Evolutionary conservation across 1,140 invertebrate species (phyloP).

Genomic region (Pantala flavescens): DNA sequence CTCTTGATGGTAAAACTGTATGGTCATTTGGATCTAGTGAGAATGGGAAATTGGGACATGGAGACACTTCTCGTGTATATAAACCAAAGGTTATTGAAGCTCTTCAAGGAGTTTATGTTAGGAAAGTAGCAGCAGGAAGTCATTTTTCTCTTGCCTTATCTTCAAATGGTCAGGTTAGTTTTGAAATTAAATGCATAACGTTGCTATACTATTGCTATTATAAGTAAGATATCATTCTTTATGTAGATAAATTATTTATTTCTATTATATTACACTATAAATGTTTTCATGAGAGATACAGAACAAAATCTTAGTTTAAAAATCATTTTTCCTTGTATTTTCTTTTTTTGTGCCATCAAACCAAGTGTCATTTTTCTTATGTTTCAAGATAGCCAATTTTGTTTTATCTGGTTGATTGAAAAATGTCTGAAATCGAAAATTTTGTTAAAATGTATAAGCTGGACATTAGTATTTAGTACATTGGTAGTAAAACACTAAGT

Average conservation of each 20-base stretch:
- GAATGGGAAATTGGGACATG: slow-evolving; percentile 51
- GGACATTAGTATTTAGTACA: too few relatives aligned
- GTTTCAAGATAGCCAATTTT: too few relatives aligned
- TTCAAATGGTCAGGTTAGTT: slow-evolving; percentile 39
- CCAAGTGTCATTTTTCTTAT: too few relatives aligned
- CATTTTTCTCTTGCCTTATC: slow-evolving; percentile 51
- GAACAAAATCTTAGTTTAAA: slow-evolving; percentile 10
- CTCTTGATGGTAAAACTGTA: slow-evolving; percentile 48
- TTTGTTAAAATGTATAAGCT: too few relatives aligned
- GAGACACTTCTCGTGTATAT: slow-evolving; percentile 42
- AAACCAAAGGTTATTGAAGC: slow-evolving; percentile 52
- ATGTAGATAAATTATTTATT: not conserved
- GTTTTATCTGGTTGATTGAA: too few relatives aligned
- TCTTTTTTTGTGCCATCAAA: too few relatives aligned
- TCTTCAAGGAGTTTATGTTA: slow-evolving; percentile 46
- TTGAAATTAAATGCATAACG: not conserved
- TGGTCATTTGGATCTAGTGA: slow-evolving; percentile 56
- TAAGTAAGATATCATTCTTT: slow-evolving; percentile 18
- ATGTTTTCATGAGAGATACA: not conserved
- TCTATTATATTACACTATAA: not conserved
- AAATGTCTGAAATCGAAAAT: too few relatives aligned
- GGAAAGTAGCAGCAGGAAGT: slow-evolving; percentile 47
- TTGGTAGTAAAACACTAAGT: too few relatives aligned
- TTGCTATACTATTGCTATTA: slow-evolving; percentile 21
- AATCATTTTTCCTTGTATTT: too few relatives aligned